Conservation (phyloP, 2,113 vertebrate genomes). For the Campylorhamphus procurvoides region DNA sequence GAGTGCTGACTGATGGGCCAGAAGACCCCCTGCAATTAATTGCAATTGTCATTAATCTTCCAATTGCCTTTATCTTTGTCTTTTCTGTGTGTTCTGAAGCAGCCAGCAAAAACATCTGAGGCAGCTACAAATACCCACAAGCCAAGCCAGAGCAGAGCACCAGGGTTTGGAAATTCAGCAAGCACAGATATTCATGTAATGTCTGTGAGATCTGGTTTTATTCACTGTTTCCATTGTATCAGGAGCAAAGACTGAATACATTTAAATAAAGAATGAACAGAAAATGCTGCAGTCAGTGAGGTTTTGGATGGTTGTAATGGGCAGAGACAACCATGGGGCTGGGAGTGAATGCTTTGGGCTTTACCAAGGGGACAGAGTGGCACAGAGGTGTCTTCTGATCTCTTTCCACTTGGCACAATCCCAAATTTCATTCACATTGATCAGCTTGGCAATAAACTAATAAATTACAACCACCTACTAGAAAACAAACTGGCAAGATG, state of each 20-base stretch:
- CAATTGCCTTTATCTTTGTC: not conserved
- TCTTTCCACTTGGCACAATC: not conserved
- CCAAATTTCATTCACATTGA: rapidly evolving
- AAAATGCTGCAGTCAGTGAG: not conserved
- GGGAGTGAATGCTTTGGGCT: not conserved
- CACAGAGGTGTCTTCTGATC: not conserved
- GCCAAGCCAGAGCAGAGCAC: not conserved
- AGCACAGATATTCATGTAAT: not conserved
- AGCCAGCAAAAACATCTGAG: not conserved
- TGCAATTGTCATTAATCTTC: not conserved
- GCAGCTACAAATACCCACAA: not conserved
- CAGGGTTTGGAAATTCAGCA: not conserved
- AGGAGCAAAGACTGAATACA: not conserved
- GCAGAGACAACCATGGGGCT: rapidly evolving
- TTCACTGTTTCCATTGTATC: not conserved
- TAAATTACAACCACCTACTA: not conserved
- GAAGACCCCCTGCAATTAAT: not conserved
- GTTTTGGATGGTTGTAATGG: not conserved
- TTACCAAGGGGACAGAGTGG: rapidly evolving
- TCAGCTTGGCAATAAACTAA: not conserved
- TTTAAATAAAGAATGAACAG: not conserved
- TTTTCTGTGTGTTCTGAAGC: not conserved
- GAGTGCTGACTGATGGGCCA: not conserved
- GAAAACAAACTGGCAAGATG: not conserved
- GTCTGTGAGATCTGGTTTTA: not conserved